Evolutionary conservation across 1,140 invertebrate genomes (phyloP).

Genomic region (Drosophila equinoxialis): DNA sequence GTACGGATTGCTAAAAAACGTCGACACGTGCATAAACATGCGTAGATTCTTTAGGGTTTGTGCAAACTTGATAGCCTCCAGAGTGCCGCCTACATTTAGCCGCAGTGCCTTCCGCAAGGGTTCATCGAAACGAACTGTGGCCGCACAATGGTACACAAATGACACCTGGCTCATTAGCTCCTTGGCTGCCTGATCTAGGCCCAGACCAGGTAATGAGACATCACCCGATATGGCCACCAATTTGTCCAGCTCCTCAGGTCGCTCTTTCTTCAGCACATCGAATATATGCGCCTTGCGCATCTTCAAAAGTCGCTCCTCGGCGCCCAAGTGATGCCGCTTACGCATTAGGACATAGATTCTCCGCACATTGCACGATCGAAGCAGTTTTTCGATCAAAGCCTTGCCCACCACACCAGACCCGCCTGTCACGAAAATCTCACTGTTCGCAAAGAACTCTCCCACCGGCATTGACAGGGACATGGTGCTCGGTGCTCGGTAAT

Average conservation of each 20-base stretch:
- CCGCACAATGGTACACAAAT: conserved; percentile 96
- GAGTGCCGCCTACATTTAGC: conserved; percentile 87
- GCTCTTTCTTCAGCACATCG: conserved; percentile 81
- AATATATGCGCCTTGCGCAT: conserved; percentile 84
- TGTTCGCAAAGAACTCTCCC: conserved; percentile 84
- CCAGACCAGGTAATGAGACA: conserved; percentile 44
- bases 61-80: conserved; percentile 86
- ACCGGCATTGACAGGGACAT: conserved; percentile 36
- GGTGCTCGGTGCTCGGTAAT: not conserved
- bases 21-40: conserved; percentile 88
- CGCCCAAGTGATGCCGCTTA: conserved; percentile 82
- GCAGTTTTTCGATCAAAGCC: conserved; percentile 89
- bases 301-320: conserved; percentile 60
- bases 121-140: conserved; percentile 92
- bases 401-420: conserved; percentile 89
- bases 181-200: conserved; percentile 46
- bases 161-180: conserved; percentile 86
- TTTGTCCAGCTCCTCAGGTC: conserved; percentile 51
- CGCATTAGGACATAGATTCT: conserved; percentile 88
- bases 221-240: conserved; percentile 83
- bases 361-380: conserved; percentile 87
- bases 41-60: conserved; percentile 87
- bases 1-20: conserved; percentile 91
- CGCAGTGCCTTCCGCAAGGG: conserved; percentile 87
- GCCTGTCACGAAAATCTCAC: conserved; percentile 88